Evolutionary conservation across 1,140 invertebrate genomes (phyloP).

Genomic region (Trialeurodes vaporariorum): DNA sequence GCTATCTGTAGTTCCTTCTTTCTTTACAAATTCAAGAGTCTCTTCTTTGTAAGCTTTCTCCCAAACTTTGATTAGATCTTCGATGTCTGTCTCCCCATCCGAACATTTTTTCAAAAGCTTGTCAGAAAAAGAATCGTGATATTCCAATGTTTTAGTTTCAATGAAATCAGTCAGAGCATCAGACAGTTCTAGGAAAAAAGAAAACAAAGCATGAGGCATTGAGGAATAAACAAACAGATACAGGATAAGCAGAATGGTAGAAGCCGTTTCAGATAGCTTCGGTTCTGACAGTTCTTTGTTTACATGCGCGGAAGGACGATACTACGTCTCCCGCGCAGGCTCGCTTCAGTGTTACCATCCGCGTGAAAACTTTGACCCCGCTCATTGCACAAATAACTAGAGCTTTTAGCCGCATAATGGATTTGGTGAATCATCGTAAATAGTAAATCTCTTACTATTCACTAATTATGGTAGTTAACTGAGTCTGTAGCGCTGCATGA

Average conservation of each 20-base stretch:
- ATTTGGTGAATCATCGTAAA: no score
- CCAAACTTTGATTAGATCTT: slow-evolving; percentile 53
- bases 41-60: slow-evolving; percentile 53
- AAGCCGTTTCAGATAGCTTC: slow-evolving; percentile 15
- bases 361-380: no score
- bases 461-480: no score
- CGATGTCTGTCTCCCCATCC: slow-evolving; percentile 45
- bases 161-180: slow-evolving; percentile 34
- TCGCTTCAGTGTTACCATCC: no score
- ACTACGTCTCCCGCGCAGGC: slow-evolving; percentile 32
- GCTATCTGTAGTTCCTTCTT: slow-evolving; percentile 57
- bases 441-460: no score
- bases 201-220: no score
- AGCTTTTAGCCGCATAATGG: no score
- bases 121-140: slow-evolving; percentile 39
- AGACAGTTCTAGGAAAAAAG: slow-evolving; percentile 30
- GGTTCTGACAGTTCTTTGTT: slow-evolving; percentile 35
- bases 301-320: slow-evolving; percentile 33
- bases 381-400: no score
- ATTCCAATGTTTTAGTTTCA: slow-evolving; percentile 38
- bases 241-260: no score
- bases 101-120: slow-evolving; percentile 38
- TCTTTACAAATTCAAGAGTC: slow-evolving; percentile 48
- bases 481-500: no score
- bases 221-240: no score